Evolutionary conservation across 35 echinoderm and acorn worm genomes (phyloP), one percentile per base, ranked within the genome.

Genomic region (Heliocidaris tuberculata): DNA sequence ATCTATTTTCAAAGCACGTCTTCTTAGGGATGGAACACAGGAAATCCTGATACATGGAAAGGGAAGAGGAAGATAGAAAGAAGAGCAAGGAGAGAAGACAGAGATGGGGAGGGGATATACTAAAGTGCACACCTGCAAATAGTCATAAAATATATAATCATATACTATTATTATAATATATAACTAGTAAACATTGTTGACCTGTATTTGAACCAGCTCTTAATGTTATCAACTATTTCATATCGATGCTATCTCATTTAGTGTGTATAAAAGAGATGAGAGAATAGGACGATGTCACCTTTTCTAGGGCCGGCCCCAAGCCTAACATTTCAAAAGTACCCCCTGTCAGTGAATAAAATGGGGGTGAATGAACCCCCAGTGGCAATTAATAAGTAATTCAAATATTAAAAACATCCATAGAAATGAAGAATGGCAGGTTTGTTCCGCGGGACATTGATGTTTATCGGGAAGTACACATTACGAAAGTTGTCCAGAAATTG

Each of bases 391-490:
- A 78, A 78, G 65, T 78, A 78, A 78, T 78, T 78, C 65, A 78
- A 78, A 78, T 78, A 78, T 78, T n/a, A 78, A n/a, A 78, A 78
- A 78, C 65, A 78, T 78, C 65, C 65, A n/a, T 9, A 12, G 27
- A 78, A 78, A 78, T 78, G 65, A 78, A 78, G 65, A 78, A 78
- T 78, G 65, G 65, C 65, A 78, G 65, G 65, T 78, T 70, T n/a
- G 19, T 5, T 78, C 65, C 65, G 65, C 65, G 21, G 65, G 65
- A 78, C 65, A 78, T 78, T 78, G 65, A 78, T 78, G 21, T 5
- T n/a, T 78, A 78, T 78, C 65, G 21, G 65, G 7, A 24, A 78
- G 27, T 27, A 78, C 19, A n/a, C 65, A 78, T 78, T 78, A 78
- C 21, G 19, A 78, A 27, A 78, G 19, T 78, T 78, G 65, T 78